Evolutionary conservation across 2,797 vertebrate genomes (phyloP).

Genomic region (Fratercula arctica): DNA sequence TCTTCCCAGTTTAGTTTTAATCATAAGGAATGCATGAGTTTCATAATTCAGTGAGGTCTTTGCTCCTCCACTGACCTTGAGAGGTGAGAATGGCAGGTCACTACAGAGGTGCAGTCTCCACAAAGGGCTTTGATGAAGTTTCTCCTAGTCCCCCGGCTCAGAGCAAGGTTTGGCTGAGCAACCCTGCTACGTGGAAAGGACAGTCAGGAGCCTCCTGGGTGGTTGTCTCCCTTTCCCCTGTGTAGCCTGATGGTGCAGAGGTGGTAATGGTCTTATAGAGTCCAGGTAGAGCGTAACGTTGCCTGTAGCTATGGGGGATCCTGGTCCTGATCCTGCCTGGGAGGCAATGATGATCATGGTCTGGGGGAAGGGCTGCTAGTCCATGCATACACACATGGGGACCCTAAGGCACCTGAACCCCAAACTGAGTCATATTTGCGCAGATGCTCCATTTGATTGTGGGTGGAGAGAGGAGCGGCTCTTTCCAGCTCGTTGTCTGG

Average conservation of each 20-base stretch:
- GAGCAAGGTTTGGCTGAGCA: background rate
- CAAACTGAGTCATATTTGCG: background rate
- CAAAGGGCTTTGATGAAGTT: slow-evolving; percentile 8
- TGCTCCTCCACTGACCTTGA: background rate
- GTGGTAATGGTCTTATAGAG: background rate
- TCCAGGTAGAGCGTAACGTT: background rate
- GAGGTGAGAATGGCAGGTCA: background rate
- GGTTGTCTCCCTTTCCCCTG: rapidly evolving
- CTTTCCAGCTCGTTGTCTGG: background rate
- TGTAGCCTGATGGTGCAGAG: background rate
- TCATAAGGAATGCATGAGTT: background rate
- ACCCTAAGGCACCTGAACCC: background rate
- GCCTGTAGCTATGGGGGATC: background rate
- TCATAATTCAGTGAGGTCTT: background rate
- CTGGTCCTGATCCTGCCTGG: background rate
- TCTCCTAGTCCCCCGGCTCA: background rate
- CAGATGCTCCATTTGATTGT: background rate
- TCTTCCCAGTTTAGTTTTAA: background rate
- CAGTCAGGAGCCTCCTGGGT: background rate
- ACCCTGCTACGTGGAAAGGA: background rate
- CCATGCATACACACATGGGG: background rate
- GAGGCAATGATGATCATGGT: background rate
- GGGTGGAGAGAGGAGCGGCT: background rate
- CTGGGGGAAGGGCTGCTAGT: background rate
- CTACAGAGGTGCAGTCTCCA: background rate